These are phyloP conservation scores for Heliconius charithonia DNA, from an alignment of 2,888 invertebrate genomes.

Conservation along the genomic window DNA sequence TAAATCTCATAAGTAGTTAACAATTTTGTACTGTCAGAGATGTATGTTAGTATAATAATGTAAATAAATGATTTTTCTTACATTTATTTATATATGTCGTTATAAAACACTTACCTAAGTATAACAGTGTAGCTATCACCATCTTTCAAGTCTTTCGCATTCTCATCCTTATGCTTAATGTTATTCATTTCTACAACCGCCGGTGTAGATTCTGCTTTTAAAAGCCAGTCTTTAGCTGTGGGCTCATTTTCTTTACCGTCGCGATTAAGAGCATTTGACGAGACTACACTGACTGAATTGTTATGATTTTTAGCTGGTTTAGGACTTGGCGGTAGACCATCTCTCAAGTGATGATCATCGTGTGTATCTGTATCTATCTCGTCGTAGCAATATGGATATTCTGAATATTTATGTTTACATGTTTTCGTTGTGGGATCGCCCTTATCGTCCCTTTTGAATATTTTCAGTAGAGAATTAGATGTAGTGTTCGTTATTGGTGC, in stretches of 20 bases:
- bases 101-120: conserved; percentile 77
- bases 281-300: conserved; percentile 78
- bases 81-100: too few relatives aligned
- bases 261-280: conserved; percentile 71
- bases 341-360: conserved; percentile 84
- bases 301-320: conserved; percentile 74
- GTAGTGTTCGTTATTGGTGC: conserved; percentile 73
- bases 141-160: conserved; percentile 79
- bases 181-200: conserved; percentile 79
- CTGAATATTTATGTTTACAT: conserved; percentile 95
- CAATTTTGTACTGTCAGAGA: too few relatives aligned
- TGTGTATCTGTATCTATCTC: conserved; percentile 91
- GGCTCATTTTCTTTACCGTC: conserved; percentile 73
- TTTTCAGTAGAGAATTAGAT: conserved; percentile 72
- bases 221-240: conserved; percentile 73
- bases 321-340: conserved; percentile 74
- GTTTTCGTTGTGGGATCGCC: conserved; percentile 85
- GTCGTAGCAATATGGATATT: conserved; percentile 93
- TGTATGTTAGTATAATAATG: too few relatives aligned
- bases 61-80: too few relatives aligned
- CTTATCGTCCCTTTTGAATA: conserved; percentile 75
- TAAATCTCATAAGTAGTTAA: too few relatives aligned
- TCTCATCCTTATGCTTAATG: conserved; percentile 77
- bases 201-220: conserved; percentile 66
- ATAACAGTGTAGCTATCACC: conserved; percentile 91